phyloP scores from a whole-genome alignment of 2,797 vertebrate species.

The Etheostoma perlongum region DNA sequence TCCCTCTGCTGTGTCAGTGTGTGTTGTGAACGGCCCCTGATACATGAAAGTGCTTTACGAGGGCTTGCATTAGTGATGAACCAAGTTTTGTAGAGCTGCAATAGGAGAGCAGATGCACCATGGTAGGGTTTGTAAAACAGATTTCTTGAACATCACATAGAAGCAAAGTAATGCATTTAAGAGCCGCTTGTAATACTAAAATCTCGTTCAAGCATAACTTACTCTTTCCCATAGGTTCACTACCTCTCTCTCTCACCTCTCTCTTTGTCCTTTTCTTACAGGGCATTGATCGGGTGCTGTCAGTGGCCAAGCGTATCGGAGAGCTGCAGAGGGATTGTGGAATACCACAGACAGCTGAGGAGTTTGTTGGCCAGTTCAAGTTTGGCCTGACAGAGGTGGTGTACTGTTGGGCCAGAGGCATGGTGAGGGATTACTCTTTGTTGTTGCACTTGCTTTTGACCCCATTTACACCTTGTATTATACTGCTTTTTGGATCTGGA shows the following conservation, averaged over 20 bases:
- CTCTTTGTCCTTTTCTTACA: conserved; percentile 52
- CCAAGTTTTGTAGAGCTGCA: not conserved
- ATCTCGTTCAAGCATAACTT: conserved; percentile 14
- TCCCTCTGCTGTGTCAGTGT: conserved; percentile 17
- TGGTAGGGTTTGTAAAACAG: conserved; percentile 39
- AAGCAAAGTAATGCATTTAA: conserved; percentile 13
- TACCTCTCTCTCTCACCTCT: not conserved
- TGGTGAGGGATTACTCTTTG: conserved; percentile 84
- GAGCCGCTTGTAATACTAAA: conserved; percentile 10
- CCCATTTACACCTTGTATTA: not conserved
- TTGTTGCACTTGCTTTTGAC: not conserved
- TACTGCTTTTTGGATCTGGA: not conserved
- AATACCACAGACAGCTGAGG: conserved; percentile 89
- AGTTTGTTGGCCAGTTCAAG: conserved; percentile 92
- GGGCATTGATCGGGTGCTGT: conserved; percentile 87
- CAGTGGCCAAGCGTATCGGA: conserved; percentile 89
- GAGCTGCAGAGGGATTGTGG: conserved; percentile 91
- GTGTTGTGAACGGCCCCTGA: conserved; percentile 24
- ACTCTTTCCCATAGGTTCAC: not conserved
- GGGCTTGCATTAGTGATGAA: conserved; percentile 77
- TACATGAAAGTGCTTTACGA: conserved; percentile 79
- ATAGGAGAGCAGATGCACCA: conserved; percentile 12
- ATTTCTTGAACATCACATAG: conserved; percentile 25
- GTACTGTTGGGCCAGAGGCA: conserved; percentile 95
- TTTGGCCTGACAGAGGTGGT: conserved; percentile 94